Conservation (phyloP, 2,888 invertebrate genomes). For the Allygus modestus region DNA sequence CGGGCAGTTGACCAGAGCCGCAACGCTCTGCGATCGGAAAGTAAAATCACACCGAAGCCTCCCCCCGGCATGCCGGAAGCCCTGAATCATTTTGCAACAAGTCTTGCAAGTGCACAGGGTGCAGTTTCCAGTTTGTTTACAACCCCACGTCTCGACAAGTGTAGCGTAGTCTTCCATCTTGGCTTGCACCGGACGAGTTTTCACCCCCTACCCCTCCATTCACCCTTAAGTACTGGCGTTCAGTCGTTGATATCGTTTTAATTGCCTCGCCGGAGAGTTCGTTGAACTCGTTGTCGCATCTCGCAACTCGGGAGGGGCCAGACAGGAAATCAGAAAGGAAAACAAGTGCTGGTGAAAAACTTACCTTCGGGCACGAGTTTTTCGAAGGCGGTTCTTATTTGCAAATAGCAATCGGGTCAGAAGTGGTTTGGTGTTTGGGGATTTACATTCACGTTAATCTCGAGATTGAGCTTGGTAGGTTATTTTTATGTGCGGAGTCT, state of each 20-base stretch:
- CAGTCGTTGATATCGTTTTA: slow-evolving; percentile 54
- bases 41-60: background rate
- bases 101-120: slow-evolving; percentile 16
- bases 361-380: slow-evolving; percentile 43
- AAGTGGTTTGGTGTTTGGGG: slow-evolving; percentile 13
- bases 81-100: background rate
- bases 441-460: slow-evolving; percentile 24
- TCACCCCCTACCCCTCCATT: slow-evolving; percentile 5
- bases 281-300: slow-evolving; percentile 44
- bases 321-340: slow-evolving; percentile 43
- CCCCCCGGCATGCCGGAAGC: slow-evolving; percentile 10
- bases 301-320: background rate
- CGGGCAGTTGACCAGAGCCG: no score
- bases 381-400: slow-evolving; percentile 1
- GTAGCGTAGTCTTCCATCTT: background rate
- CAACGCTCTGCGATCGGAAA: background rate
- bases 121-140: slow-evolving; percentile 41
- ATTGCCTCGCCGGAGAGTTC: slow-evolving; percentile 46
- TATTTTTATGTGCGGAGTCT: background rate
- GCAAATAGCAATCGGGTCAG: slow-evolving; percentile 22
- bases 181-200: background rate
- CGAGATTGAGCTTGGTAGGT: background rate
- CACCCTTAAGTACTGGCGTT: slow-evolving; percentile 40
- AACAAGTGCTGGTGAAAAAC: slow-evolving; percentile 38
- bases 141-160: slow-evolving; percentile 25